Conservation (phyloP, 2,113 vertebrate species). For the Epinephelus fuscoguttatus region DNA sequence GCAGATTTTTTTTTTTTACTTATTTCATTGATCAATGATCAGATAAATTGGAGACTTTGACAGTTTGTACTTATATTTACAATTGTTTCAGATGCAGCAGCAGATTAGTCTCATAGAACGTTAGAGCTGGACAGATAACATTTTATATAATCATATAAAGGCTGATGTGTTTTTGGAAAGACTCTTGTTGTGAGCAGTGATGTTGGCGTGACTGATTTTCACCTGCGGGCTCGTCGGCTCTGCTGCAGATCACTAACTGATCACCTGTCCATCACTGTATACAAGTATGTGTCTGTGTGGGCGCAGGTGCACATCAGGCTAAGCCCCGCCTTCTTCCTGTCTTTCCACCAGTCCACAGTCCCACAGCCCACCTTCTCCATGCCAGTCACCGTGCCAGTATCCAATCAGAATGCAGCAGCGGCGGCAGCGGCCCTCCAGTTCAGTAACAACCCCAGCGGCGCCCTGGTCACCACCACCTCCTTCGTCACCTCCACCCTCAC, state of each 20-base stretch:
- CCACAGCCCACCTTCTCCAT: constrained; percentile 96
- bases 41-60: too few relatives aligned
- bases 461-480: constrained; percentile 92
- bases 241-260: constrained; percentile 68
- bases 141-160: too few relatives aligned
- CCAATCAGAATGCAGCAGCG: constrained; percentile 87
- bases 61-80: too few relatives aligned
- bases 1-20: too few relatives aligned
- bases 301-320: constrained; percentile 23
- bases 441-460: constrained; percentile 90
- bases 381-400: constrained; percentile 96
- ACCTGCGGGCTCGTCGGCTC: constrained; percentile 48
- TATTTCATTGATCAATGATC: too few relatives aligned
- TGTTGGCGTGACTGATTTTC: constrained; percentile 17
- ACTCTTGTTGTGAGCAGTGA: constrained; percentile 8
- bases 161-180: constrained; percentile 43
- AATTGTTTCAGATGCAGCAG: too few relatives aligned
- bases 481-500: constrained; percentile 93
- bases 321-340: constrained; percentile 65
- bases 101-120: neutral
- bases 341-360: constrained; percentile 89
- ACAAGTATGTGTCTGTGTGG: neutral
- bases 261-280: constrained; percentile 32
- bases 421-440: constrained; percentile 88
- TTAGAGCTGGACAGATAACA: neutral